Evolutionary conservation across 1,140 invertebrate species (phyloP).

Genomic region (Eulimnadia texana): DNA sequence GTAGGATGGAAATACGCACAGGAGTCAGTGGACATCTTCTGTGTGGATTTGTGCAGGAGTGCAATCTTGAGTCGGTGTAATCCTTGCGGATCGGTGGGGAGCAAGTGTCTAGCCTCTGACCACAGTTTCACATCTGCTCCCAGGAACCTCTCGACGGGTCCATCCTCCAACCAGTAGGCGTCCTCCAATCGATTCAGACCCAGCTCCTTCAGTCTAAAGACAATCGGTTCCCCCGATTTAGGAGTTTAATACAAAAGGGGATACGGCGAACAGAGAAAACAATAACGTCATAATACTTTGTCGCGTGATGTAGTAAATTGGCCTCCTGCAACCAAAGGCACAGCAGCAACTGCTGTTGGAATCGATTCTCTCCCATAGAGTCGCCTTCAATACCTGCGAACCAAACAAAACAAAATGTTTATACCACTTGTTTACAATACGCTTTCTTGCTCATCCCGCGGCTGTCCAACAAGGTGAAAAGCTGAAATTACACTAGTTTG

Average conservation of each 20-base stretch:
- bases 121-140: conserved; percentile 64
- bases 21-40: background rate
- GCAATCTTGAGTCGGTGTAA: conserved; percentile 63
- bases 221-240: background rate
- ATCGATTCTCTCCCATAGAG: conserved; percentile 12
- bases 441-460: too few species aligned
- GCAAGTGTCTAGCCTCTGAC: conserved; percentile 54
- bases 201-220: conserved; percentile 50
- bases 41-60: conserved; percentile 45
- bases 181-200: conserved; percentile 69
- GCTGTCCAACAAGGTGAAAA: too few species aligned
- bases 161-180: conserved; percentile 75
- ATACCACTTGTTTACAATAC: background rate
- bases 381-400: background rate
- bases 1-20: background rate
- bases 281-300: conserved; percentile 50
- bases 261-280: too few species aligned
- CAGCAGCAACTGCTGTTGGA: conserved; percentile 63
- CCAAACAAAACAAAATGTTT: background rate
- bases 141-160: conserved; percentile 48
- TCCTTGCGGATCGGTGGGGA: conserved; percentile 62
- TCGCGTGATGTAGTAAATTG: conserved; percentile 55
- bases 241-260: too few species aligned
- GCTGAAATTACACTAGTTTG: too few species aligned
- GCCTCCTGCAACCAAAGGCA: conserved; percentile 62